phyloP scores from a whole-genome alignment of 2,888 invertebrate species.

The Cephalotes varians region DNA sequence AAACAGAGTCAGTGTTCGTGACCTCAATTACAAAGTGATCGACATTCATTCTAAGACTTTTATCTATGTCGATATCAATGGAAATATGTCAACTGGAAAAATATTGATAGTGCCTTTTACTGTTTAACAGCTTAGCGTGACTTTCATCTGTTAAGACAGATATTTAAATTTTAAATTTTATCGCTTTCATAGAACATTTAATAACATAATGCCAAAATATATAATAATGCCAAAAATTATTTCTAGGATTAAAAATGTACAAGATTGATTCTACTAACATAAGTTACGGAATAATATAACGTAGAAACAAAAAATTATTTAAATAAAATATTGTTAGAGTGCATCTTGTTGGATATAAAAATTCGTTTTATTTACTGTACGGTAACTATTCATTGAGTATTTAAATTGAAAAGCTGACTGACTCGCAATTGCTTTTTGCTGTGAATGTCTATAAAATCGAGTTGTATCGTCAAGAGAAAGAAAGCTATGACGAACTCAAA shows the following conservation, averaged over 20 bases:
- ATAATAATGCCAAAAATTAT: not conserved
- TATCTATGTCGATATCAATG: slow-evolving; percentile 15
- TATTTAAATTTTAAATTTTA: not conserved
- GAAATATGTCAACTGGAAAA: slow-evolving; percentile 33
- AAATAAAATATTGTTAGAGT: not conserved
- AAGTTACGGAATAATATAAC: not conserved
- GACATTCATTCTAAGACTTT: slow-evolving; percentile 37
- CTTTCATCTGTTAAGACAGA: not conserved
- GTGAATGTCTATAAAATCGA: slow-evolving; percentile 1
- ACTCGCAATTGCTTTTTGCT: slow-evolving; percentile 3
- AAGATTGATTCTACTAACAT: not conserved
- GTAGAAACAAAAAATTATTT: not conserved
- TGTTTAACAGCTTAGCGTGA: not conserved
- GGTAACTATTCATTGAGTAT: not conserved
- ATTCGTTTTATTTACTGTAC: not conserved
- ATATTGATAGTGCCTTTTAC: slow-evolving; percentile 18
- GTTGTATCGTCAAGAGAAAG: not conserved
- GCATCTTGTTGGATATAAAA: not conserved
- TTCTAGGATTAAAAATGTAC: not conserved
- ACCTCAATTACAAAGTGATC: slow-evolving; percentile 34
- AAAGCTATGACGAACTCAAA: slow-evolving; percentile 3
- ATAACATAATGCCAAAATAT: no score
- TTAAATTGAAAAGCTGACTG: not conserved
- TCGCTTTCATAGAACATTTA: not conserved
- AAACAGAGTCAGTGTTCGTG: slow-evolving; percentile 35